Evolutionary conservation across 2,888 invertebrate species (phyloP).

Genomic region (Perizoma flavofasciatum): DNA sequence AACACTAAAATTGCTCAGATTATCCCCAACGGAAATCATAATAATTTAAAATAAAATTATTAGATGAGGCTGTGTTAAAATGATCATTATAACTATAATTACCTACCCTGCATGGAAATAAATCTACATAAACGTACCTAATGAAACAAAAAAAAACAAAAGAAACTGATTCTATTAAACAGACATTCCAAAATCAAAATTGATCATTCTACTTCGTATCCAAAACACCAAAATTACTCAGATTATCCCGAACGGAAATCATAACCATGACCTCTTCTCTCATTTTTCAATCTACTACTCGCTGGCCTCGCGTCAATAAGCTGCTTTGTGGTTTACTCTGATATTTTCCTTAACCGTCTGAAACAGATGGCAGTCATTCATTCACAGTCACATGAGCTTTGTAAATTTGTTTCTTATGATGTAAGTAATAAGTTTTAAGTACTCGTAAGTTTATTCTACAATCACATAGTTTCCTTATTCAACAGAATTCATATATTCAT

Average conservation of each 20-base stretch:
- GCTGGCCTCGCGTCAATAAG: neutral
- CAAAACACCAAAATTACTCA: too few relatives aligned
- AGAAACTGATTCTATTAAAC: neutral
- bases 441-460: neutral
- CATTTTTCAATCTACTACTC: constrained; percentile 3
- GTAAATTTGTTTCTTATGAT: neutral
- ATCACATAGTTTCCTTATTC: too few relatives aligned
- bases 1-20: too few relatives aligned
- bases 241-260: neutral
- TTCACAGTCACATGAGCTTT: constrained; percentile 5
- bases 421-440: neutral
- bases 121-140: neutral
- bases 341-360: constrained; percentile 17
- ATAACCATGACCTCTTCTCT: neutral
- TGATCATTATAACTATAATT: too few relatives aligned
- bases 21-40: neutral
- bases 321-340: constrained; percentile 11
- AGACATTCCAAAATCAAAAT: too few relatives aligned
- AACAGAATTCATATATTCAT: too few relatives aligned
- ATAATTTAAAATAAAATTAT: too few relatives aligned
- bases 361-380: constrained; percentile 22
- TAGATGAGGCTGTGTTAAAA: too few relatives aligned
- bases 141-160: too few relatives aligned
- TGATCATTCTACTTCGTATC: too few relatives aligned
- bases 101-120: too few relatives aligned